Percentiles rank a stretch among this genome's conserved stretches.
Evolutionary conservation across 2,888 invertebrate genomes (phyloP).

Genomic region (Pristionchus entomophagus): DNA sequence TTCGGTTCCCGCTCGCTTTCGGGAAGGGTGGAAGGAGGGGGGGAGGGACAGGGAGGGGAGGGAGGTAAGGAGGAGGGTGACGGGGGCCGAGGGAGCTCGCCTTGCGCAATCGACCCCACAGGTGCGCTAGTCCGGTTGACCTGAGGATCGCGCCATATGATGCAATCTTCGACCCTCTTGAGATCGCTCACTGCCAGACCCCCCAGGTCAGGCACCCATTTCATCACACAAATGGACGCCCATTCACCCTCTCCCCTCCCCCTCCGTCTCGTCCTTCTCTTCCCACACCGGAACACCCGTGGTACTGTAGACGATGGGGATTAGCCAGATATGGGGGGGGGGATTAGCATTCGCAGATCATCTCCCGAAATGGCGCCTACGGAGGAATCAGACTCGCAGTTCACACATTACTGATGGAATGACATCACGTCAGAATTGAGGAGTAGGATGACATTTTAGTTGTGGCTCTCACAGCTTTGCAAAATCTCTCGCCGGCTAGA

Average conservation of each 20-base stretch:
- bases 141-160: background rate
- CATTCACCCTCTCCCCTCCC: background rate
- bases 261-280: background rate
- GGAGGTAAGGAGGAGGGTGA: background rate
- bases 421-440: too few species aligned
- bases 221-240: background rate
- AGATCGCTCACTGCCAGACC: background rate
- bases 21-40: background rate
- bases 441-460: too few species aligned
- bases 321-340: background rate
- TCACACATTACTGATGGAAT: too few species aligned
- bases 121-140: constrained; percentile 17
- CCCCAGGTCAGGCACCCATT: background rate
- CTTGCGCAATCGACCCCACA: constrained; percentile 32
- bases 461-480: background rate
- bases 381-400: background rate
- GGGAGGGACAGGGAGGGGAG: background rate
- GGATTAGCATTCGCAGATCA: constrained; percentile 15
- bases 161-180: background rate
- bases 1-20: constrained; percentile 35
- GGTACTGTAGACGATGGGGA: constrained; percentile 1
- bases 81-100: background rate
- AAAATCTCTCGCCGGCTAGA: too few species aligned
- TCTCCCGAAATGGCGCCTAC: background rate
- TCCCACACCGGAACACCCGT: constrained; percentile 19